Percentiles rank a stretch among this genome's conserved stretches.
Conservation (phyloP, 2,797 vertebrate species). For the Coreius guichenoti region DNA sequence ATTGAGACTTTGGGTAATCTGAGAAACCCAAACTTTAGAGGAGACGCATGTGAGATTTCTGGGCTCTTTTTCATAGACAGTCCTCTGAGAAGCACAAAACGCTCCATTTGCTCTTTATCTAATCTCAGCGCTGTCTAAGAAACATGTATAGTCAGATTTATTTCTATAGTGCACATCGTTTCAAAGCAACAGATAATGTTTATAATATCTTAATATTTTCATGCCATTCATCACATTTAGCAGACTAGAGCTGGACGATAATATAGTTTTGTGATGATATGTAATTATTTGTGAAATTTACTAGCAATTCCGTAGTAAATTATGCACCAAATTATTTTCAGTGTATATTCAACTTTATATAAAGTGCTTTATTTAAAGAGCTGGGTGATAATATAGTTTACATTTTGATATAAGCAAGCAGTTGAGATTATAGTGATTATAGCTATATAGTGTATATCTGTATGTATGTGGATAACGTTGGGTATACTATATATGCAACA, state of each 20-base stretch:
- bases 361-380: background rate
- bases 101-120: background rate
- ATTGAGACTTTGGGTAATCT: background rate
- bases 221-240: background rate
- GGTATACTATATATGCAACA: background rate
- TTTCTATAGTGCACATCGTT: background rate
- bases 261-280: background rate
- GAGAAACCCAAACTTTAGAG: background rate
- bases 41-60: background rate
- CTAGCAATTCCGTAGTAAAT: too few relatives aligned
- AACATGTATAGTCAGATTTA: background rate
- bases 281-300: too few relatives aligned
- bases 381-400: background rate
- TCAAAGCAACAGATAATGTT: background rate
- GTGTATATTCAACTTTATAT: background rate
- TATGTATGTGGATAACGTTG: background rate
- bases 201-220: background rate
- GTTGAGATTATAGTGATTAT: too few relatives aligned
- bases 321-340: background rate
- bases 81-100: slow-evolving; percentile 5
- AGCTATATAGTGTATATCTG: background rate
- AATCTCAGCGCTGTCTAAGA: slow-evolving; percentile 11
- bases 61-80: background rate
- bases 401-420: background rate
- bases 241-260: background rate